Evolutionary conservation across 2,113 vertebrate species (phyloP), one percentile per base, ranked within the genome.

Genomic region (Oostethus manadensis): DNA sequence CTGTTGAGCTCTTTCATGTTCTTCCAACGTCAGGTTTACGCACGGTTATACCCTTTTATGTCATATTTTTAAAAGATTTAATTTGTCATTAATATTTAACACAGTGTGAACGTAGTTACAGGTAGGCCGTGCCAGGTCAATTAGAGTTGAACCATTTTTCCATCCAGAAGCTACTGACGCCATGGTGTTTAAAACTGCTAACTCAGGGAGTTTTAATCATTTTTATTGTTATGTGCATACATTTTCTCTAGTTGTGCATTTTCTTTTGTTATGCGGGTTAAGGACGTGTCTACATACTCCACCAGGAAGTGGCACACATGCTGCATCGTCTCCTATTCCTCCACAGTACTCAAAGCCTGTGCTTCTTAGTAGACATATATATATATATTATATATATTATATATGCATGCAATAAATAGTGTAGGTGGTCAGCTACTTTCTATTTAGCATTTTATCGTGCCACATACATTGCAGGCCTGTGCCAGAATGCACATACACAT

Each of bases 81-180:
- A 8, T 10, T 38, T 35, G 6, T 40, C 3, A 6, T 14, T 1
- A 20, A 7, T 14, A 55, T 42, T 9, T 33, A 16, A 53, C 13
- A 0, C 14, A 3, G 21, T 50, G 11, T 50, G 10, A 40, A 11
- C 35, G 35, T 55, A 20, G 33, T 55, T 40, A 10, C 6, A 42
- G 1, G 11, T 20, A 55, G 53, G 53, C 53, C 53, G 53, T 55
- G 35, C 20, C 53, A 55, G 33, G 33, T 15, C 53, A 40, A 21
- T 55, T 55, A 20, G 20, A 10, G 33, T 21, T 20, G 40, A 55
- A 55, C 21, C 35, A 18, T 55, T 55, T 55, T 55, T 55, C 18
- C 35, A 6, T 55, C n/a, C 18, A 13, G 11, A 10, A 20, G 16
- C 8, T 1, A 40, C 11, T 13, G 35, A 55, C 6, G 40, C 40